Conservation (phyloP, 1,140 invertebrate genomes). For the Meloidogyne hapla region DNA sequence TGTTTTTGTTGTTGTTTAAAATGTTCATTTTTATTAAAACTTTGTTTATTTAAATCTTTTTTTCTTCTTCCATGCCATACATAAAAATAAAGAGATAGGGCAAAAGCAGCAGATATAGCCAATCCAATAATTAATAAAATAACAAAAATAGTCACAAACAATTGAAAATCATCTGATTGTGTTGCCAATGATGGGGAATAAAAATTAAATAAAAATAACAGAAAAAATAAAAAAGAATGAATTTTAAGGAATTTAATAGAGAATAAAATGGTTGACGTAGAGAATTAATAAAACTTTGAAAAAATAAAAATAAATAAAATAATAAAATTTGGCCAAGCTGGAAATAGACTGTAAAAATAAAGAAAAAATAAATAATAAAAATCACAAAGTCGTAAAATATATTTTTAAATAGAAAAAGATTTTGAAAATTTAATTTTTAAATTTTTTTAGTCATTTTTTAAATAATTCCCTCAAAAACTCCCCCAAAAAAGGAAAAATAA, state of each 20-base stretch:
- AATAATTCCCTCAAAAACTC: no score
- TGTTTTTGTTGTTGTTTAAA: not conserved
- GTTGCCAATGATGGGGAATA: not conserved
- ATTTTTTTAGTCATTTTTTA: no score
- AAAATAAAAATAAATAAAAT: not conserved
- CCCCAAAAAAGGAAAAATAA: no score
- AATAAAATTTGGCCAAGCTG: no score
- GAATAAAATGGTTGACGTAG: not conserved
- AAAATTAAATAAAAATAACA: constrained; percentile 1
- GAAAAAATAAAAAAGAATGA: not conserved
- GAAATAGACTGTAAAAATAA: no score
- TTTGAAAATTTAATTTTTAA: no score
- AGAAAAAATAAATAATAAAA: no score
- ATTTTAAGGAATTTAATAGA: not conserved
- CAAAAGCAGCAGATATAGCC: constrained; percentile 12
- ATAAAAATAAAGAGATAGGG: constrained; percentile 7
- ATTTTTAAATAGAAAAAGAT: no score
- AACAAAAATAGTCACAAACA: constrained; percentile 18
- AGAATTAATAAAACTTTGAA: not conserved
- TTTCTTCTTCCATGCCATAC: constrained; percentile 10
- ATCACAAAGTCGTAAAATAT: no score
- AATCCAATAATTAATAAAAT: constrained; percentile 16
- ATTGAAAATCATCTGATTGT: constrained; percentile 9
- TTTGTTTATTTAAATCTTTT: not conserved
- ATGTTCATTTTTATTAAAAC: not conserved